These are phyloP conservation scores for Standfussiana lucernea DNA, from an alignment of 2,888 invertebrate genomes.

Conservation along the genomic window DNA sequence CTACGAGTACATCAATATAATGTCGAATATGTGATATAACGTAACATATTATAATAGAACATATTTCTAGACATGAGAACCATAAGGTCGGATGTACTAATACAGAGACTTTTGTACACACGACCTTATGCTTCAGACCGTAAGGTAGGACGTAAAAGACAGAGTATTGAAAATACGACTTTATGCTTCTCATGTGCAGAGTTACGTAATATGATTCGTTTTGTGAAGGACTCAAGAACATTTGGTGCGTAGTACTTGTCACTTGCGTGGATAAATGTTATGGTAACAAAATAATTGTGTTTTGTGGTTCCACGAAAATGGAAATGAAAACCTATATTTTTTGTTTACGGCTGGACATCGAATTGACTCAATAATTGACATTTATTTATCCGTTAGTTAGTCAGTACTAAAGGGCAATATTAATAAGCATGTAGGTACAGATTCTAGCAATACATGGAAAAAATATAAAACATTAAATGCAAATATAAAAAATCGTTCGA, in stretches of 20 bases:
- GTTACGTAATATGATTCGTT: background rate
- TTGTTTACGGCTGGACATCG: background rate
- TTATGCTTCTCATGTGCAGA: no score
- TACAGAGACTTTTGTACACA: no score
- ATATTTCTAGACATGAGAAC: no score
- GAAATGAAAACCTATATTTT: background rate
- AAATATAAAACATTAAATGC: background rate
- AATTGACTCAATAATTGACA: background rate
- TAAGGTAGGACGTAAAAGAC: no score
- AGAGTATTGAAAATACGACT: no score
- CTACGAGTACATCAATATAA: slow-evolving; percentile 14
- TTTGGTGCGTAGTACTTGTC: background rate
- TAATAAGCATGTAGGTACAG: background rate
- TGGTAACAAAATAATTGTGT: background rate
- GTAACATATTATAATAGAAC: background rate
- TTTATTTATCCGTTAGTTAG: background rate
- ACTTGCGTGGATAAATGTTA: background rate
- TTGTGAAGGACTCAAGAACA: background rate
- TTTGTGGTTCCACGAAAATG: background rate
- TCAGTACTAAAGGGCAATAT: background rate
- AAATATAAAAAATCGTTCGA: background rate
- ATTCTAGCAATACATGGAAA: background rate
- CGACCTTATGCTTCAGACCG: no score
- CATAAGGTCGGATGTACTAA: no score
- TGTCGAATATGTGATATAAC: background rate